Base-by-base conservation (phyloP, 2,113 vertebrate species). In the Suncus etruscus region DNA sequence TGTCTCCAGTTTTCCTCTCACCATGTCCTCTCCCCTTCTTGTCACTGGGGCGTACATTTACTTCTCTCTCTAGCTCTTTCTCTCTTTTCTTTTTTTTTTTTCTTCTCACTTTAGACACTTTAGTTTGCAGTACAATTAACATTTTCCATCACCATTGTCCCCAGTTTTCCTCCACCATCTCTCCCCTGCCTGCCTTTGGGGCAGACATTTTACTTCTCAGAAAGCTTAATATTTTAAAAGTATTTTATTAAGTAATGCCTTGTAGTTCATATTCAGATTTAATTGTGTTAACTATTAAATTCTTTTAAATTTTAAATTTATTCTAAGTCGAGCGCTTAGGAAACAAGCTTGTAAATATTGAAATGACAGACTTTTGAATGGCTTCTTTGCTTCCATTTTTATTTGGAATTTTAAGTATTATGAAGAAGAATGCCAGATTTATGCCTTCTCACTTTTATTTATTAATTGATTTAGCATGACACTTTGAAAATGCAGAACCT, bases 401-500 rank as follows among this genome's bases (percentile, higher is more conserved):
- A 82, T 70, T 92, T 81, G 39, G 73, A 61, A 89, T 85, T 75
- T 93, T 47, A 78, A 89, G 45, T 66, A 31, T 91, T 86, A 76
- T 45, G 80, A 14, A 90, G 20, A 18, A n/a, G 73, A 47, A 10
- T 84, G 29, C 79, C 32, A 54, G 14, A 87, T 73, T 78, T 83
- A 77, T 87, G 72, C 77, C 20, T 90, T 92, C 39, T 89, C 29
- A 88, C 8, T 89, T 93, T 87, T 80, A 74, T 87, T 93, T 96
- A 82, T 91, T 61, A 91, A 73, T 87, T 75, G 66, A 79, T 81
- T 93, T 92, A 87, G 73, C 22, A 89, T 18, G n/a, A 31, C n/a
- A 77, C 92, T 94, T 93, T 84, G 32, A 90, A 92, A 94, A 83
- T 89, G n/a, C 63, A 86, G 22, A 93, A 48, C 81, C 73, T 90